These are phyloP conservation scores for Lepus townsendii DNA, from an alignment of 2,797 vertebrate genomes.

Conservation along the genomic window DNA sequence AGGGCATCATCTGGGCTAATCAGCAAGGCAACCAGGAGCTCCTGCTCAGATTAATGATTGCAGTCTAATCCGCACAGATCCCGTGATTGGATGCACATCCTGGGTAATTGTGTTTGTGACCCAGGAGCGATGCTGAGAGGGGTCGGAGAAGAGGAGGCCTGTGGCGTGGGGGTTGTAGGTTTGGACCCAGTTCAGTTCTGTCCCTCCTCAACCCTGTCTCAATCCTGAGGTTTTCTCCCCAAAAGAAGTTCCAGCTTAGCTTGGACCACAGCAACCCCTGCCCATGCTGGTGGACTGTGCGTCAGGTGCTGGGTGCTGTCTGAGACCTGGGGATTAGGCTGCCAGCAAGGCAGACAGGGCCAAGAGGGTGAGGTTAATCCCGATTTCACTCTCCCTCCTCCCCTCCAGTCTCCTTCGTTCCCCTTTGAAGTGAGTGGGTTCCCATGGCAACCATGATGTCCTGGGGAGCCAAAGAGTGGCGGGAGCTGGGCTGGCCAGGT, in stretches of 20 bases:
- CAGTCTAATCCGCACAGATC: constrained; percentile 73
- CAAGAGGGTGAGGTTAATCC: constrained; percentile 73
- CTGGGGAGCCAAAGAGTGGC: constrained; percentile 78
- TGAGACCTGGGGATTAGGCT: constrained; percentile 27
- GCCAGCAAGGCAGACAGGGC: constrained; percentile 20
- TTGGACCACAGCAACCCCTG: not conserved
- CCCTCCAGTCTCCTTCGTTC: constrained; percentile 69
- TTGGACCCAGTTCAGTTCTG: constrained; percentile 5
- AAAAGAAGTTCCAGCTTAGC: constrained; percentile 46
- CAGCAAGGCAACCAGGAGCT: constrained; percentile 74
- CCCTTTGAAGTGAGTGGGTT: constrained; percentile 85
- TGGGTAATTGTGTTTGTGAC: constrained; percentile 71
- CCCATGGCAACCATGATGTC: constrained; percentile 85
- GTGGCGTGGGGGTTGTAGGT: not conserved
- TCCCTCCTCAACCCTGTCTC: not conserved
- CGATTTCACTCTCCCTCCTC: constrained; percentile 57
- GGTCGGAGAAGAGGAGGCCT: not conserved
- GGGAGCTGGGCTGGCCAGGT: constrained; percentile 77
- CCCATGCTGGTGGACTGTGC: not conserved
- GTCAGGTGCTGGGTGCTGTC: constrained; percentile 6
- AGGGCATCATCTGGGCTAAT: constrained; percentile 81
- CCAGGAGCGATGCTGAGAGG: constrained; percentile 30
- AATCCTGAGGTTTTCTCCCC: not conserved
- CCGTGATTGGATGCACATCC: constrained; percentile 65
- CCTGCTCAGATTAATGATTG: constrained; percentile 78